Evolutionary conservation across 2,888 invertebrate genomes (phyloP).

Genomic region (Caenorhabditis sp.): DNA sequence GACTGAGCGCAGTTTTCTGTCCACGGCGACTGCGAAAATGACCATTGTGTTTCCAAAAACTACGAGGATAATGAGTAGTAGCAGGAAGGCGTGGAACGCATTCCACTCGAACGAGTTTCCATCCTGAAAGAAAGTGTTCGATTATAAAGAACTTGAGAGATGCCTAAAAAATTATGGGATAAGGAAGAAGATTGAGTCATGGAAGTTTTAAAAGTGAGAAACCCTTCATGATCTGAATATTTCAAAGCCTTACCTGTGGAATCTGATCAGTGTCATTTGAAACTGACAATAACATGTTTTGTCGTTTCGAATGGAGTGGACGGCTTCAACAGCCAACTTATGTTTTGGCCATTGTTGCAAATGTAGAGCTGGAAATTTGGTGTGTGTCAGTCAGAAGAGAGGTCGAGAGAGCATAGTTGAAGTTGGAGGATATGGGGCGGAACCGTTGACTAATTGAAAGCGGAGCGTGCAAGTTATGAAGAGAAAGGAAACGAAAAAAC

Average conservation of each 20-base stretch:
- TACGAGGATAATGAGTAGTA: slow-evolving; percentile 72
- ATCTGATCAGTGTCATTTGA: slow-evolving; percentile 50
- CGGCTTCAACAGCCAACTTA: slow-evolving; percentile 31
- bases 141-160: background rate
- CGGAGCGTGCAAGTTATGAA: slow-evolving; percentile 30
- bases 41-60: slow-evolving; percentile 72
- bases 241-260: slow-evolving; percentile 23
- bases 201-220: background rate
- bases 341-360: slow-evolving; percentile 55
- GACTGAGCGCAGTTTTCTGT: slow-evolving; percentile 73
- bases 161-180: too few species aligned
- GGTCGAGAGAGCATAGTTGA: slow-evolving; percentile 24
- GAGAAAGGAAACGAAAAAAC: slow-evolving; percentile 10
- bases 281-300: slow-evolving; percentile 53
- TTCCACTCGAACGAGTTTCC: slow-evolving; percentile 49
- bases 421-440: slow-evolving; percentile 35
- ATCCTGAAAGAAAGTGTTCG: slow-evolving; percentile 13
- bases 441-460: slow-evolving; percentile 49
- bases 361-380: slow-evolving; percentile 44
- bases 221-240: background rate
- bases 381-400: slow-evolving; percentile 5
- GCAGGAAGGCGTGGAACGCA: slow-evolving; percentile 65
- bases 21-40: slow-evolving; percentile 72
- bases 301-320: slow-evolving; percentile 2
- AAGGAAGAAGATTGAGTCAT: background rate